These are phyloP conservation scores for Mamestra brassicae DNA, from an alignment of 2,888 invertebrate genomes.

Conservation along the genomic window DNA sequence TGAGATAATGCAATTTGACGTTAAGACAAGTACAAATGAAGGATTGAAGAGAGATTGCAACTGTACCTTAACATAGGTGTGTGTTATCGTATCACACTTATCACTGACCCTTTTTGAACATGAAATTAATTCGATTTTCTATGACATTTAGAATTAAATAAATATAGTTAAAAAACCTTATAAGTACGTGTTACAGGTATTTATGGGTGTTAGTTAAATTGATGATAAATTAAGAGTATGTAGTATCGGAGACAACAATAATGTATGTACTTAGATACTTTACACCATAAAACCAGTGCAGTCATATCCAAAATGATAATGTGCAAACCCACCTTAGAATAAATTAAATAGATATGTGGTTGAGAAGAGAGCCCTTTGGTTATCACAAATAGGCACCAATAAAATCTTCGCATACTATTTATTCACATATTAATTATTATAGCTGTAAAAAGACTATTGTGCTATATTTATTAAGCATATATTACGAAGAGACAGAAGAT, in stretches of 20 bases:
- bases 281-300: conserved; percentile 16
- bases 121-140: too few relatives aligned
- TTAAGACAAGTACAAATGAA: neutral
- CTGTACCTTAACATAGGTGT: conserved; percentile 14
- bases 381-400: conserved; percentile 4
- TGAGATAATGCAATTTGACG: neutral
- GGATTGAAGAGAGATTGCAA: neutral
- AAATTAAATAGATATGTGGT: conserved; percentile 9
- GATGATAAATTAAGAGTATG: too few relatives aligned
- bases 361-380: neutral
- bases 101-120: too few relatives aligned
- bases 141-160: neutral
- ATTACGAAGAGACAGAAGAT: too few relatives aligned
- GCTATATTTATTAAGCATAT: too few relatives aligned
- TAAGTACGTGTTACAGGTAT: neutral
- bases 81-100: neutral
- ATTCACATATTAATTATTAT: too few relatives aligned
- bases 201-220: neutral
- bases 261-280: neutral
- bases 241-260: conserved; percentile 13
- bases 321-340: conserved; percentile 22
- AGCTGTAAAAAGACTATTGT: too few relatives aligned
- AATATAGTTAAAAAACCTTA: neutral
- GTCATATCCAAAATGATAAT: conserved; percentile 10
- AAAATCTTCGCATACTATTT: neutral